Conservation (phyloP, 2,113 vertebrate genomes). For the Calyptommatus sinebrachiatus region DNA sequence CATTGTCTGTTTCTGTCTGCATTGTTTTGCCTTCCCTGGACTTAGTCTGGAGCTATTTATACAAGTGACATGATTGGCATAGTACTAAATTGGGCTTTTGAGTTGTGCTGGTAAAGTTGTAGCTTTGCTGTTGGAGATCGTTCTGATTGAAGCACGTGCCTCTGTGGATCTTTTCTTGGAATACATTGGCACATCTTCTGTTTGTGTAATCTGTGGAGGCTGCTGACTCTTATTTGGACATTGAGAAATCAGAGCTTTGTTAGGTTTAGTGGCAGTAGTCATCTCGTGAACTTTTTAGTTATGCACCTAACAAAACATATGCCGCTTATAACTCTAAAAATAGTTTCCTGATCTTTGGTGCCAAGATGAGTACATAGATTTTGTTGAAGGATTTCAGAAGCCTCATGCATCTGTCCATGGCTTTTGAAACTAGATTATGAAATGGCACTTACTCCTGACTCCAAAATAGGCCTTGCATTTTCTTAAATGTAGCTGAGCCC, state of each 20-base stretch:
- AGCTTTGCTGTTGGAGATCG: background rate
- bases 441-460: background rate
- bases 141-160: background rate
- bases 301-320: conserved; percentile 9
- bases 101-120: background rate
- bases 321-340: conserved; percentile 6
- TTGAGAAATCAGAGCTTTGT: background rate
- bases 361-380: background rate
- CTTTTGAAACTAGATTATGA: background rate
- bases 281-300: conserved; percentile 11
- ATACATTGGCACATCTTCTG: background rate
- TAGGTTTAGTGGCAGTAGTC: conserved; percentile 1
- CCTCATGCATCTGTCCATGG: background rate
- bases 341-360: conserved; percentile 7
- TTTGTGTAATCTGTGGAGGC: background rate
- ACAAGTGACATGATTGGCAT: background rate
- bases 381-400: conserved; percentile 19
- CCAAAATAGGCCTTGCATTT: background rate
- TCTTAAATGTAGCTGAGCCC: background rate
- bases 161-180: background rate
- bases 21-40: background rate
- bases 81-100: background rate
- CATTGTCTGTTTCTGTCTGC: background rate
- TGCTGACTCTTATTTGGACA: background rate
- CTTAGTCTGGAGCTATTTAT: conserved; percentile 18